These are phyloP conservation scores for Nomada ruficornis DNA, from an alignment of 2,888 invertebrate genomes.

Conservation along the genomic window DNA sequence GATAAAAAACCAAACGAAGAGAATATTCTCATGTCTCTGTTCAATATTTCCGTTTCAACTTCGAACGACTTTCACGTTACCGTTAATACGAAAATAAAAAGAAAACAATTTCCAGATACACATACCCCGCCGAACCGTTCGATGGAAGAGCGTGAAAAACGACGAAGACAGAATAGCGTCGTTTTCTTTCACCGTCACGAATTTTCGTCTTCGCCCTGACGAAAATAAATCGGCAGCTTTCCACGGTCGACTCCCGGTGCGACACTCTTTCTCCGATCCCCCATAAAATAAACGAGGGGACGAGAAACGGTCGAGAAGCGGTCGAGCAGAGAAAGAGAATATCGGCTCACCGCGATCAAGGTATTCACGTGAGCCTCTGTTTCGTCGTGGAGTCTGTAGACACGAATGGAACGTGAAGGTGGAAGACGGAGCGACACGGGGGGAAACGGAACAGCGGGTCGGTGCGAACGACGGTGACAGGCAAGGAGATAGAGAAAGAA, in stretches of 20 bases:
- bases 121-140: constrained; percentile 15
- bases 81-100: background rate
- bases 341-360: constrained; percentile 58
- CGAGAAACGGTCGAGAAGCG: background rate
- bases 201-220: constrained; percentile 14
- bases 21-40: background rate
- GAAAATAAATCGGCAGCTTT: constrained; percentile 55
- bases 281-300: constrained; percentile 33
- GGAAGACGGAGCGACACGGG: constrained; percentile 38
- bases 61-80: constrained; percentile 6
- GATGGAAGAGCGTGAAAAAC: constrained; percentile 43
- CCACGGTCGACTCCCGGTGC: constrained; percentile 17
- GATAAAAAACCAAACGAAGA: no score
- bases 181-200: constrained; percentile 30
- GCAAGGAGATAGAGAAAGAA: constrained; percentile 1
- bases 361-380: constrained; percentile 62
- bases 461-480: constrained; percentile 8
- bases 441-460: constrained; percentile 43
- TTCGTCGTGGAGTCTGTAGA: constrained; percentile 53
- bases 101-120: constrained; percentile 26
- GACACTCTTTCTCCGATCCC: constrained; percentile 8
- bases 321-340: constrained; percentile 16
- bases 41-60: background rate
- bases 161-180: constrained; percentile 17
- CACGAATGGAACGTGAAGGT: constrained; percentile 59